A percentile compares a stretch with the other conserved stretches of the same genome.
These are phyloP conservation scores for Ascidia mentula DNA, from an alignment of 23 tunicate species.

Conservation along the genomic window DNA sequence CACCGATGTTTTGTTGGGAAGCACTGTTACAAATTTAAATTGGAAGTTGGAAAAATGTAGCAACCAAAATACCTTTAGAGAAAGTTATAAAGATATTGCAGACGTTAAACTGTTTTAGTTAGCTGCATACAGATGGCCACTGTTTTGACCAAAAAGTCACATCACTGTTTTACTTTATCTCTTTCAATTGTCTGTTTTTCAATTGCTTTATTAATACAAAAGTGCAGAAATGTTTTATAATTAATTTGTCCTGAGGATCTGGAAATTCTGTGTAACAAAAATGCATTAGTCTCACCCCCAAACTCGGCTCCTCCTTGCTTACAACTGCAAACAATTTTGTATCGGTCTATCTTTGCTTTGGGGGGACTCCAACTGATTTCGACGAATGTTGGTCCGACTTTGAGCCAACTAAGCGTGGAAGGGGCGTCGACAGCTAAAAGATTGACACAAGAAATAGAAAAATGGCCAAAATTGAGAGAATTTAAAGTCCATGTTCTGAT, in stretches of 20 bases:
- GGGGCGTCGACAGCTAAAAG: constrained; percentile 11
- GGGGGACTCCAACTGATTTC: constrained; percentile 28
- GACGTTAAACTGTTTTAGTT: too few species aligned
- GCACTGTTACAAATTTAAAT: too few species aligned
- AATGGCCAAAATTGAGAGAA: too few species aligned
- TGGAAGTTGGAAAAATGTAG: too few species aligned
- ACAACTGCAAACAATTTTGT: constrained; percentile 32
- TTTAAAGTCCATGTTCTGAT: too few species aligned
- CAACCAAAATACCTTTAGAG: too few species aligned
- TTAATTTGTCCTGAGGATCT: not conserved
- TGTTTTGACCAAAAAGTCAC: too few species aligned
- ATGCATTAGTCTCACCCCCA: constrained; percentile 3
- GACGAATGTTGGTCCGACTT: constrained; percentile 9
- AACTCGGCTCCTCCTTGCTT: constrained; percentile 43
- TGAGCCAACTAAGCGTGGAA: constrained; percentile 1
- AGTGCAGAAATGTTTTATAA: not conserved
- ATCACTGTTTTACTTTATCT: too few species aligned
- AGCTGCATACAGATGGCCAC: too few species aligned
- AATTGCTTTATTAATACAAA: not conserved
- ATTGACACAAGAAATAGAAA: too few species aligned
- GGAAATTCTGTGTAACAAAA: too few species aligned
- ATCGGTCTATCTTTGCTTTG: constrained; percentile 27
- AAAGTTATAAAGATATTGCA: too few species aligned
- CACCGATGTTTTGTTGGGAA: constrained; percentile 32
- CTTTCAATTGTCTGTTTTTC: not conserved